Conservation (phyloP, 2,888 invertebrate genomes). For the Rhamphomyia laevipes region DNA sequence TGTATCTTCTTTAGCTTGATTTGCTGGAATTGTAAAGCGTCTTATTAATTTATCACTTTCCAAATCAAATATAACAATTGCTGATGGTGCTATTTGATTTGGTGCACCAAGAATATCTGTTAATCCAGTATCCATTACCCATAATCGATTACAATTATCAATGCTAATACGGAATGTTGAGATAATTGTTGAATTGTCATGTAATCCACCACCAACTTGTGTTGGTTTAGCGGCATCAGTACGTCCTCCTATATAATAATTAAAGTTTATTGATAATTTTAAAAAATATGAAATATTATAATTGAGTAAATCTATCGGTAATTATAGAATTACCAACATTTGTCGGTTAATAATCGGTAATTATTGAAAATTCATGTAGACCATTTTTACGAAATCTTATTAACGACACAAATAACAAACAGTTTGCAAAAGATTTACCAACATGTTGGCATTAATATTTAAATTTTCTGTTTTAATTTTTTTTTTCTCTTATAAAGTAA, state of each 20-base stretch:
- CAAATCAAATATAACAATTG: constrained; percentile 55
- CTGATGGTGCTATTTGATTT: constrained; percentile 50
- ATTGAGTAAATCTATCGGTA: no score
- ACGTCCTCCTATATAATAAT: constrained; percentile 23
- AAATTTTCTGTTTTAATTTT: no score
- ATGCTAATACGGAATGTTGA: constrained; percentile 62
- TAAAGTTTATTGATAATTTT: no score
- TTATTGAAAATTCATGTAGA: no score
- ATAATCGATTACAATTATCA: constrained; percentile 67
- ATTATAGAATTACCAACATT: no score
- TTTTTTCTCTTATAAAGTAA: no score
- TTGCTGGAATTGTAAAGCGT: constrained; percentile 53
- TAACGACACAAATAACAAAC: no score
- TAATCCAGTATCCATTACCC: constrained; percentile 71
- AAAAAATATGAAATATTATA: no score
- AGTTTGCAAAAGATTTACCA: no score
- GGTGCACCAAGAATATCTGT: constrained; percentile 59
- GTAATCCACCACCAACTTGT: constrained; percentile 37
- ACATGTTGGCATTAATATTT: no score
- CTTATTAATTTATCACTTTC: constrained; percentile 61
- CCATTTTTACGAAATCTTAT: no score
- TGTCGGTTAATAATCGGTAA: no score
- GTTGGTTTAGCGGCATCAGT: constrained; percentile 31
- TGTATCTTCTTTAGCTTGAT: constrained; percentile 57
- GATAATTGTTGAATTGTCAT: constrained; percentile 50